phyloP scores from a whole-genome alignment of 2,113 vertebrate genomes.

The Tyto alba region DNA sequence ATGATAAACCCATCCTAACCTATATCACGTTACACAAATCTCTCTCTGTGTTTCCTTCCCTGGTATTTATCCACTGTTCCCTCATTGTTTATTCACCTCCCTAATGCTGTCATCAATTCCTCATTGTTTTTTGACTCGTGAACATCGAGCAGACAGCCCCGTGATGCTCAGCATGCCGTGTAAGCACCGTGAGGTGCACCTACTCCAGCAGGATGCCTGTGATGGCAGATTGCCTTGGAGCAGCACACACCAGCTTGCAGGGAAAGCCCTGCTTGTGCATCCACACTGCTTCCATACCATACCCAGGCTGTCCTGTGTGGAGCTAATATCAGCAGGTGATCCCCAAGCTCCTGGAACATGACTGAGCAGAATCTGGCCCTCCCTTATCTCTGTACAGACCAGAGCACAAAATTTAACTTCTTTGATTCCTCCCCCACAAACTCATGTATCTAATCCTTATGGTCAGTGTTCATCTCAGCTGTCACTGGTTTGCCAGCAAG shows the following conservation, averaged over 20 bases:
- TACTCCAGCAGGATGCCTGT: not conserved
- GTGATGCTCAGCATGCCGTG: accelerated
- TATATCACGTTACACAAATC: not conserved
- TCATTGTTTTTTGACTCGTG: not conserved
- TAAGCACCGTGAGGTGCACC: not conserved
- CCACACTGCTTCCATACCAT: not conserved
- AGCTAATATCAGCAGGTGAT: not conserved
- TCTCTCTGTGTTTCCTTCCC: not conserved
- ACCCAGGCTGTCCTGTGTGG: not conserved
- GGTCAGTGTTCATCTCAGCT: not conserved
- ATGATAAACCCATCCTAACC: not conserved
- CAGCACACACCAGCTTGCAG: not conserved
- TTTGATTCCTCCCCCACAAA: not conserved
- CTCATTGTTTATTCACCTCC: not conserved
- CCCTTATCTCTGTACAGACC: not conserved
- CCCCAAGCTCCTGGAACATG: not conserved
- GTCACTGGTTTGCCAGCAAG: not conserved
- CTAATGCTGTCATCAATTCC: not conserved
- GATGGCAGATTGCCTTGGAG: not conserved
- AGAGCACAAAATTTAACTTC: not conserved
- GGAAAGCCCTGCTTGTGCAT: accelerated
- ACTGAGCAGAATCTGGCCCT: not conserved
- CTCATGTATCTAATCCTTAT: not conserved
- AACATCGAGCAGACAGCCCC: not conserved
- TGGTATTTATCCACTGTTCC: not conserved